Percentiles rank a stretch among this genome's conserved stretches.
These are phyloP conservation scores for Fabriciana adippe DNA, from an alignment of 2,888 invertebrate genomes.

Conservation along the genomic window DNA sequence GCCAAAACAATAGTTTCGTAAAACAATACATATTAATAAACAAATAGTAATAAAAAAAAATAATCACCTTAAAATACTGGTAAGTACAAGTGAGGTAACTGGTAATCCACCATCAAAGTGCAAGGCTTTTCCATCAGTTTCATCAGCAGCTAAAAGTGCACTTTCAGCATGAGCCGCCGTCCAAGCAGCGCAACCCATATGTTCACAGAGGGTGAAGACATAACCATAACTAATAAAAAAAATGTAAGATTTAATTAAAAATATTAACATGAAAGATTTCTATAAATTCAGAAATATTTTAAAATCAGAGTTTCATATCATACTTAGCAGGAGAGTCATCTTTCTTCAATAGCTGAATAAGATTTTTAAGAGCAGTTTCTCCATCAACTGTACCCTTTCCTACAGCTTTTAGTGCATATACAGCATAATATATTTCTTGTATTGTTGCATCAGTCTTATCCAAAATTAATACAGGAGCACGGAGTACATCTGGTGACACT, in stretches of 20 bases:
- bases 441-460: slow-evolving; percentile 86
- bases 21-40: background rate
- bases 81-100: slow-evolving; percentile 85
- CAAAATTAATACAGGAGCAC: slow-evolving; percentile 80
- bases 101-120: slow-evolving; percentile 96
- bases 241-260: no score
- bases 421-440: slow-evolving; percentile 88
- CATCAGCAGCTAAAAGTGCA: slow-evolving; percentile 96
- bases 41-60: background rate
- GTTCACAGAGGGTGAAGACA: slow-evolving; percentile 90
- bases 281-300: background rate
- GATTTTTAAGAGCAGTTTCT: slow-evolving; percentile 86
- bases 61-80: slow-evolving; percentile 77
- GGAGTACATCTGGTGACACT: slow-evolving; percentile 73
- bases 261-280: no score
- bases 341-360: slow-evolving; percentile 90
- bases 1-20: no score
- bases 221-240: slow-evolving; percentile 87
- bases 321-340: slow-evolving; percentile 90
- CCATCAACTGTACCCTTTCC: slow-evolving; percentile 85
- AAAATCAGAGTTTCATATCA: background rate
- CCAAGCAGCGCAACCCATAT: slow-evolving; percentile 83
- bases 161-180: slow-evolving; percentile 92
- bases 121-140: slow-evolving; percentile 92
- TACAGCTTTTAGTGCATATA: slow-evolving; percentile 85